Base-by-base conservation (phyloP, 2,888 invertebrate genomes). In the Cryptocheilus praepositus region DNA sequence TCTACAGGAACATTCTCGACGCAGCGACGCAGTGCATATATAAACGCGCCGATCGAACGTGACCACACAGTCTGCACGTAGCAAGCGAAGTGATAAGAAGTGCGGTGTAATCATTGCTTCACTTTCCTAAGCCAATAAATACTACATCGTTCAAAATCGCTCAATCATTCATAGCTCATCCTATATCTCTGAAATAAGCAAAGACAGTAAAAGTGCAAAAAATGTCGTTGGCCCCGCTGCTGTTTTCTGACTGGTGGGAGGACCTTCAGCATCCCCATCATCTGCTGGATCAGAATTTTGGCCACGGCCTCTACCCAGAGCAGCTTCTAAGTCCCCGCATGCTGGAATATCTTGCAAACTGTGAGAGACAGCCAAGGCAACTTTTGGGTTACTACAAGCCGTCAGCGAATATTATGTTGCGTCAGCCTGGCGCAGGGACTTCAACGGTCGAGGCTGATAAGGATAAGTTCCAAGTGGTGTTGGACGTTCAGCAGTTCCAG, bases 241-340 rank as follows among this genome's bases (percentile, higher is more conserved):
- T 95, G 89, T 95, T 94, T 90, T 94, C 95, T 74, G 95, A 95
- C 86, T 95, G 95, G 95, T 95, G 95, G 95, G 94, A 95, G 85
- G 94, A 95, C 83, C 91, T 92, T 87, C 93, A 91, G 46, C 91
- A 94, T 74, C 94, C 94, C n/a, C 94, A 94, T 59, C 91, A 94
- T 51, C 91, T 95, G 55, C 84, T 94, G 74, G 95, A 95, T 88
- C 95, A 95, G 89, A 93, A 95, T 85, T 95, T 95, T 84, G 95
- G 95, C 63, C 90, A 93, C 79, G 93, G 94, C 0, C 89, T 95
- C 52, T 91, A 91, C 76, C 91, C 93, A 64, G 95, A 95, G 80
- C 43, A 21, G 1, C 11, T 77, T 21, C 49, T 56, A 25, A 67
- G 75, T 0, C 56, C 51, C 19, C 61, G 56, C 16, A 1, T 43